Evolutionary conservation across 2,888 invertebrate species (phyloP), one percentile per base, ranked within the genome.

Genomic region (Conchocele bisecta): DNA sequence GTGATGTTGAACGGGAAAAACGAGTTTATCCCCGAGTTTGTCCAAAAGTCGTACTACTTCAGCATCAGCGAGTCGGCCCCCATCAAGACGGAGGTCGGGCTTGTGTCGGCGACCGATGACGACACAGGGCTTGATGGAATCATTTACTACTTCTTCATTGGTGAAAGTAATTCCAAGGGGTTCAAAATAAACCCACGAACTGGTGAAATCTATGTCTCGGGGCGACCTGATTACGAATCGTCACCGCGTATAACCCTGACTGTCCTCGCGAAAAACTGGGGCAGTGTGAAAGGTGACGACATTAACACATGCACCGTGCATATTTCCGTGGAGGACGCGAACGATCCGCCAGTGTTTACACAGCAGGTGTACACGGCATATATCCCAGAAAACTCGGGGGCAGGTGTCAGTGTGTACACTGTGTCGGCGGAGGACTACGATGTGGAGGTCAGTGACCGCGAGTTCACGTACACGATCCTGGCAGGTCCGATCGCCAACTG

Each of bases 241-340:
- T 83, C 86, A 1, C 84, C 84, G 6, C 68, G 74, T 33, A 83
- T 89, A 9, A 72, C 73, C 6, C 91, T 98, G 11, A 97, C 97
- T 0, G 97, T 98, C 0, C 93, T 98, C 93, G 98, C 98, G 0
- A 98, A 98, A 92, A 98, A 98, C 89, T 94, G 95, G 54, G 98
- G 98, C 15, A 96, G 97, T 20, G 97, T 98, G 81, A 93, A 95
- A 39, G 98, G 98, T 3, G 97, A 98, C 89, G 98, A 98, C 87
- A 98, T 97, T 0, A 98, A 97, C 88, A 97, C 97, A 92, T 98
- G 98, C 3, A 96, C 97, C 91, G 96, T 98, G 0, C 96, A 96
- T 51, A 95, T 98, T 74, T 95, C 96, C 0, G 96, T 98, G 75
- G 96, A 97, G 92, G 98, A 98, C 90, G 98, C 98, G 22, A 98